Evolutionary conservation across 2,888 invertebrate genomes (phyloP), one percentile per base, ranked within the genome.

Genomic region (Microdon myrmicae): DNA sequence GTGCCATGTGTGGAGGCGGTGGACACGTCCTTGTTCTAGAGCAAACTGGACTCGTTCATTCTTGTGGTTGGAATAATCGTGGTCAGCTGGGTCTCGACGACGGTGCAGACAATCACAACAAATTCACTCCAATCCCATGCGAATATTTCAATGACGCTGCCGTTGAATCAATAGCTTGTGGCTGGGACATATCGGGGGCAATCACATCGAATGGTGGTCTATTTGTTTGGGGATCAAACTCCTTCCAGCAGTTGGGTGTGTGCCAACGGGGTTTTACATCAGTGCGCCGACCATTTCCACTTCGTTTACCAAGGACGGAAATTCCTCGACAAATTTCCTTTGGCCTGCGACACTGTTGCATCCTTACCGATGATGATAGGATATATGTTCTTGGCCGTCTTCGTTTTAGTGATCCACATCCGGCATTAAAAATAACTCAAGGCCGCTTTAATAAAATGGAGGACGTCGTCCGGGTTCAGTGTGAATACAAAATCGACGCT

Each of bases 181-280:
- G 92, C n/a, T 92, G 92, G 91, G 90, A 92, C 73, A 87, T 87
- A 68, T 90, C 90, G 48, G 87, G 89, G 68, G 91, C 88, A 28
- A 82, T 92, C 12, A 86, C 89, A 14, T 83, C 85, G 71, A 84
- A 86, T 66, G 85, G 87, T 35, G 83, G 85, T 45, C 77, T 93
- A 2, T 88, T 87, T 79, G 87, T 88, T 2, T 94, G 93, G 93
- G 94, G 94, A 3, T 90, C 90, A 13, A 92, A 92, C 76, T 82
- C 83, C 59, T 87, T 87, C 74, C 89, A 90, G 12, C 92, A 92
- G 74, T 79, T 92, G 44, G 92, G 92, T 8, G 80, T 88, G 19
- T 84, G 82, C 74, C 76, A 78, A 41, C 73, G 78, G 1, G 78
- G 77, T 7, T 79, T 79, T 34, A 71, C 70, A 20, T 70, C 74